Percentiles rank a stretch among this genome's conserved stretches.
Evolutionary conservation across 2,113 vertebrate species (phyloP).

Genomic region (Nerophis lumbriciformis): DNA sequence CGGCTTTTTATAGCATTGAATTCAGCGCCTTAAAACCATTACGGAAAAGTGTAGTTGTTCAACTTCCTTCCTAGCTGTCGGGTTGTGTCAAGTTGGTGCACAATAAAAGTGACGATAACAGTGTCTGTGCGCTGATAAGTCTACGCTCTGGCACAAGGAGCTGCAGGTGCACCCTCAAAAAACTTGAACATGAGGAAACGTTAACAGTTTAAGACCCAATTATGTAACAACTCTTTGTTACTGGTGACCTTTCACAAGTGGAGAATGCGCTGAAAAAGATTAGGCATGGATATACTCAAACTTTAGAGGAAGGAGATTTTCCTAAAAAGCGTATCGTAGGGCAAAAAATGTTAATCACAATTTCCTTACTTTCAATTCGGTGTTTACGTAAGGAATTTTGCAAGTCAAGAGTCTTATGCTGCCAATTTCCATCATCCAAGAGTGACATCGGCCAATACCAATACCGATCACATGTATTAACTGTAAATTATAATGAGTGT

Average conservation of each 20-base stretch:
- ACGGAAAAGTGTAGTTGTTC: neutral
- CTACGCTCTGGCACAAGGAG: neutral
- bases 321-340: neutral
- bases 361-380: neutral
- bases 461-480: no score
- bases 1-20: neutral
- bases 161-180: neutral
- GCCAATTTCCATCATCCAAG: no score
- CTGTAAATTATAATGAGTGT: no score
- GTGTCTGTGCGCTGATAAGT: constrained; percentile 38
- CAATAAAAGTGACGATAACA: constrained; percentile 23
- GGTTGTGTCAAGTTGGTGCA: neutral
- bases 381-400: no score
- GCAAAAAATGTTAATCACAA: neutral
- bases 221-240: neutral
- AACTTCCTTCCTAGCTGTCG: constrained; percentile 12
- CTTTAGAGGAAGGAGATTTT: neutral
- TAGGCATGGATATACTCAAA: neutral
- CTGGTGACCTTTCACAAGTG: neutral
- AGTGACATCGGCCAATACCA: no score
- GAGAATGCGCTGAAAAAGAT: neutral
- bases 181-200: no score
- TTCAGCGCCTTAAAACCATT: neutral
- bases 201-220: no score
- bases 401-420: no score